Evolutionary conservation across 1,140 invertebrate species (phyloP).

Genomic region (Platyscapa corneri): DNA sequence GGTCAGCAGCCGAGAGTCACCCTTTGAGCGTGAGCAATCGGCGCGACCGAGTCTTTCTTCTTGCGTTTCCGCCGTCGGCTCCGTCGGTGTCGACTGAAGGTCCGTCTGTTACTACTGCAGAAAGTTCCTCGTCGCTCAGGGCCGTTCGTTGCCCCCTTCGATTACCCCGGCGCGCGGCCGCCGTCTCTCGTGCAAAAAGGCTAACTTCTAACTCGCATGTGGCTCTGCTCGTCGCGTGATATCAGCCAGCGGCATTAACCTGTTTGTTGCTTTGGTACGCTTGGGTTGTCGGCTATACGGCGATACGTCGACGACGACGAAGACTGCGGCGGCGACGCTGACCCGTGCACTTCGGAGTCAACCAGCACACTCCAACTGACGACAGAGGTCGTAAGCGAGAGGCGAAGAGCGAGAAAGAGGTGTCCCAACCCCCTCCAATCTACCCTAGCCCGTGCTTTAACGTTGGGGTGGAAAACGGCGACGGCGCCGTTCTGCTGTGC

Average conservation of each 20-base stretch:
- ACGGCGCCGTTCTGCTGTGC: constrained; percentile 25
- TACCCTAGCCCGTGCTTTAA: neutral
- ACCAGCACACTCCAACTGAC: constrained; percentile 61
- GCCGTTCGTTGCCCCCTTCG: neutral
- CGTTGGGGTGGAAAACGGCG: constrained; percentile 25
- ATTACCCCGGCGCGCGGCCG: neutral
- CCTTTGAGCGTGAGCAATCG: neutral
- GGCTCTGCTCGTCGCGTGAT: neutral
- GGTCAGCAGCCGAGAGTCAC: no score
- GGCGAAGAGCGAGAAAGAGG: neutral
- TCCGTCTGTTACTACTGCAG: neutral
- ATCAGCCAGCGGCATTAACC: neutral
- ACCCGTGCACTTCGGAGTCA: constrained; percentile 47
- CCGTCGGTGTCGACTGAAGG: neutral
- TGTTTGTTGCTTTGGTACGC: neutral
- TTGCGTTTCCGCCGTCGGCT: neutral
- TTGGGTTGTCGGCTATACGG: neutral
- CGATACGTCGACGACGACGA: neutral
- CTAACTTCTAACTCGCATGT: no score
- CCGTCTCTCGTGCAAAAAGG: neutral
- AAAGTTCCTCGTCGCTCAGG: neutral
- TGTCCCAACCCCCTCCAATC: constrained; percentile 6
- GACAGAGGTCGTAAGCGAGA: constrained; percentile 58
- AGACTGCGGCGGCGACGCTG: neutral
- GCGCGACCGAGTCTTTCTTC: neutral